phyloP scores from a whole-genome alignment of 1,140 invertebrate species.

The Harlomillsia oculata region DNA sequence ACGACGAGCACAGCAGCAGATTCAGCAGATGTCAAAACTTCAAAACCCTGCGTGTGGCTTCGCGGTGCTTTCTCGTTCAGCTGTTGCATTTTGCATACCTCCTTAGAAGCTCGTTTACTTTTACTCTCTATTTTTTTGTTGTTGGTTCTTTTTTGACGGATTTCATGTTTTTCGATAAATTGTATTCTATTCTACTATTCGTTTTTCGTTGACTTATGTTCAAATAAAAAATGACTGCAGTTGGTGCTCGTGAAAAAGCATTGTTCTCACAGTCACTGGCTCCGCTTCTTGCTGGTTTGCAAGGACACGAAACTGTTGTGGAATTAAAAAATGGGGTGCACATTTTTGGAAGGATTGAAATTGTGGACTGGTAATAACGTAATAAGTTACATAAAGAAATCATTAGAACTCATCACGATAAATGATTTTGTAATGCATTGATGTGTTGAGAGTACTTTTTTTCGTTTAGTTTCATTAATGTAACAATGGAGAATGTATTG shows the following conservation, averaged over 20 bases:
- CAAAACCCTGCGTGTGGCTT: too few species aligned
- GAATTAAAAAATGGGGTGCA: conserved; percentile 23
- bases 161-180: too few species aligned
- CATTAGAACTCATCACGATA: neutral
- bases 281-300: conserved; percentile 13
- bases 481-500: conserved; percentile 19
- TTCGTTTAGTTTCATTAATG: conserved; percentile 21
- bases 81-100: too few species aligned
- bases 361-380: conserved; percentile 22
- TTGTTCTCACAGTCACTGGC: conserved; percentile 23
- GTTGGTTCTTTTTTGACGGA: too few species aligned
- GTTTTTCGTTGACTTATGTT: too few species aligned
- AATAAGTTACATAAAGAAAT: neutral
- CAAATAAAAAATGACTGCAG: too few species aligned
- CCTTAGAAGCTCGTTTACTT: too few species aligned
- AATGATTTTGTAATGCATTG: neutral
- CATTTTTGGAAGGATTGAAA: conserved; percentile 7
- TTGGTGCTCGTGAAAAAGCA: conserved; percentile 24
- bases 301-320: conserved; percentile 5
- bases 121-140: too few species aligned
- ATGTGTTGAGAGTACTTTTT: neutral
- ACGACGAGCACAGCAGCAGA: too few species aligned
- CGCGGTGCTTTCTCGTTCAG: too few species aligned
- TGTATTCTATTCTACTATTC: too few species aligned
- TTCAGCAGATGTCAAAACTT: too few species aligned